phyloP scores from a whole-genome alignment of 2,797 vertebrate genomes.

The Pipistrellus pipistrellus region DNA sequence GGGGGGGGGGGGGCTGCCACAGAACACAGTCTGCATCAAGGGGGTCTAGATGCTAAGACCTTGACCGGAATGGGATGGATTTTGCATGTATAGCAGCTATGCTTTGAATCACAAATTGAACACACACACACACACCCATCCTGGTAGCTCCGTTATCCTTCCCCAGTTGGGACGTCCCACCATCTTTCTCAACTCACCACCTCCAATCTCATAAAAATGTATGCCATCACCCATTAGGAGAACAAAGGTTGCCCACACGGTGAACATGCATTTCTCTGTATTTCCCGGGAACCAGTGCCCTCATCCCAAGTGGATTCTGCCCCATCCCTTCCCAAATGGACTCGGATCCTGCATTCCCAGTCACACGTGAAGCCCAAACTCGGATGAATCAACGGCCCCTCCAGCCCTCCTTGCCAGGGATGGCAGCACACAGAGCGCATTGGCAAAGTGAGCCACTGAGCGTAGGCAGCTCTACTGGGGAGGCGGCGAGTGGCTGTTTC shows the following conservation, averaged over 20 bases:
- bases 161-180: background rate
- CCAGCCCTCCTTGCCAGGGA: background rate
- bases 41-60: background rate
- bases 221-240: background rate
- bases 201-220: background rate
- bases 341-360: background rate
- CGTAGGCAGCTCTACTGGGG: background rate
- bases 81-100: background rate
- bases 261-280: background rate
- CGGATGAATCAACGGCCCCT: background rate
- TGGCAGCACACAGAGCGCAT: background rate
- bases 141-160: background rate
- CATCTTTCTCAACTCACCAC: background rate
- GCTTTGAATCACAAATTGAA: background rate
- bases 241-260: background rate
- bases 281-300: background rate
- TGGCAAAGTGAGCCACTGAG: background rate
- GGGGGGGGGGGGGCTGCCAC: accelerated
- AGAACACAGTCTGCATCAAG: background rate
- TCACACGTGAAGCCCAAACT: slow-evolving; percentile 44
- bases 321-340: background rate
- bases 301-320: background rate
- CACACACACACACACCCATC: background rate
- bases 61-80: background rate
- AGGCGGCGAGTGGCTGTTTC: background rate